These are phyloP conservation scores for Malacosoma neustria DNA, from an alignment of 2,888 invertebrate species.

Conservation along the genomic window DNA sequence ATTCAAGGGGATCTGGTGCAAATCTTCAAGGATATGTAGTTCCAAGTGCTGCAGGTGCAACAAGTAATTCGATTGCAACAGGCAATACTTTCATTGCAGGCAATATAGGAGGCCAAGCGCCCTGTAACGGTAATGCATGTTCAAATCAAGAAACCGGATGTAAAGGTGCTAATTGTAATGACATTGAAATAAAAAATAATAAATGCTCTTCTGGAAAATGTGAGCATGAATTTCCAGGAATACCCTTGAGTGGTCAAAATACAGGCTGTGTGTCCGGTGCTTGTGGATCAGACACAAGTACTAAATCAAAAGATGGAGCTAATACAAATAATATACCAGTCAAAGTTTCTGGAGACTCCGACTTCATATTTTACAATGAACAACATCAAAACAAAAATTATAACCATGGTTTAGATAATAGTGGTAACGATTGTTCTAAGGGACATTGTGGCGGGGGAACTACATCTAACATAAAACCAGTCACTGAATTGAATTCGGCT, in stretches of 20 bases:
- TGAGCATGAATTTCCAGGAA: slow-evolving; percentile 4
- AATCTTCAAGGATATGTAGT: slow-evolving; percentile 1
- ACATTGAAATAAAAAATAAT: slow-evolving; percentile 5
- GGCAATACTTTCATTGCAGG: slow-evolving; percentile 10
- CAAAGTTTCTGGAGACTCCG: slow-evolving; percentile 3
- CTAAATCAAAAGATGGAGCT: neutral
- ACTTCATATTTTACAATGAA: neutral
- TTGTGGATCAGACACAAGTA: slow-evolving; percentile 5
- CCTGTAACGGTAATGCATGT: slow-evolving; percentile 20
- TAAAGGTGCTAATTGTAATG: slow-evolving; percentile 28
- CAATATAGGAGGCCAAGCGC: slow-evolving; percentile 1
- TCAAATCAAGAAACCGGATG: slow-evolving; percentile 20
- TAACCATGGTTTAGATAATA: neutral
- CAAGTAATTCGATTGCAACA: slow-evolving; percentile 6
- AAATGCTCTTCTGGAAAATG: slow-evolving; percentile 22
- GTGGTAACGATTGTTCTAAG: slow-evolving; percentile 10
- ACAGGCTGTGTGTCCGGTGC: slow-evolving; percentile 8
- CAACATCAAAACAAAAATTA: neutral
- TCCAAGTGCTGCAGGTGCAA: slow-evolving; percentile 15
- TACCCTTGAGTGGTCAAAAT: slow-evolving; percentile 10
- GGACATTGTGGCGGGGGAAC: slow-evolving; percentile 14
- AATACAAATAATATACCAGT: slow-evolving; percentile 2
- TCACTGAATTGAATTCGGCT: neutral
- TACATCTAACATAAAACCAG: neutral
- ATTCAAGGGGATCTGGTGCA: slow-evolving; percentile 1